phyloP scores from a whole-genome alignment of 2,888 invertebrate species.

The Norana najaformis region DNA sequence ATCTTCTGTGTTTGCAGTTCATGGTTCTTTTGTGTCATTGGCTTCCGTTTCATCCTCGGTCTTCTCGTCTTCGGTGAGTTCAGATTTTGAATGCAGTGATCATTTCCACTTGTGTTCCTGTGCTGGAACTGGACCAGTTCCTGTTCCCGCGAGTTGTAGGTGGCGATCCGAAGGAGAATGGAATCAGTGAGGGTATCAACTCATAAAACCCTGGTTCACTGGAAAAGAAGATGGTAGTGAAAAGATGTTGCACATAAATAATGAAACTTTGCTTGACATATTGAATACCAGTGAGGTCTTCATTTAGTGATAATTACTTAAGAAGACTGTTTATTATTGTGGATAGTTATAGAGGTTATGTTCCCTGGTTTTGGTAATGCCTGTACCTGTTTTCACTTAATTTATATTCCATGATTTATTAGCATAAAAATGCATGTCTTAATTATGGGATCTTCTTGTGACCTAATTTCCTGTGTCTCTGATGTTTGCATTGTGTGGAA shows the following conservation, averaged over 20 bases:
- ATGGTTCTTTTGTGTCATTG: slow-evolving; percentile 16
- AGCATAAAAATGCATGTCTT: too few relatives aligned
- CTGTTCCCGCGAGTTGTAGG: background rate
- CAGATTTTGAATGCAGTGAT: background rate
- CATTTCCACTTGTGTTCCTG: background rate
- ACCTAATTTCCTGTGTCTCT: background rate
- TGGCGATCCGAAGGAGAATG: background rate
- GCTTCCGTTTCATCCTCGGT: background rate
- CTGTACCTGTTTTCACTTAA: too few relatives aligned
- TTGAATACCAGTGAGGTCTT: too few relatives aligned
- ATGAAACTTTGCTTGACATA: too few relatives aligned
- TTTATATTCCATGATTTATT: too few relatives aligned
- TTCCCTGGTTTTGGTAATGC: too few relatives aligned
- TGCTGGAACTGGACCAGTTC: background rate
- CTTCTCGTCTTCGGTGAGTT: slow-evolving; percentile 8
- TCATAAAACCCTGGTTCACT: too few relatives aligned
- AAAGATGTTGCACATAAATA: too few relatives aligned
- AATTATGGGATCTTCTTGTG: background rate
- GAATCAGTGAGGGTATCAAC: background rate
- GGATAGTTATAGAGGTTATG: too few relatives aligned
- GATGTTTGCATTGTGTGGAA: too few relatives aligned
- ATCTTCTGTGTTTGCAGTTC: slow-evolving; percentile 8
- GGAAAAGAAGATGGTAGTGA: too few relatives aligned
- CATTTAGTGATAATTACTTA: too few relatives aligned
- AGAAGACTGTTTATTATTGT: background rate